phyloP scores from a whole-genome alignment of 1,140 invertebrate genomes.

The Metaphire vulgaris region DNA sequence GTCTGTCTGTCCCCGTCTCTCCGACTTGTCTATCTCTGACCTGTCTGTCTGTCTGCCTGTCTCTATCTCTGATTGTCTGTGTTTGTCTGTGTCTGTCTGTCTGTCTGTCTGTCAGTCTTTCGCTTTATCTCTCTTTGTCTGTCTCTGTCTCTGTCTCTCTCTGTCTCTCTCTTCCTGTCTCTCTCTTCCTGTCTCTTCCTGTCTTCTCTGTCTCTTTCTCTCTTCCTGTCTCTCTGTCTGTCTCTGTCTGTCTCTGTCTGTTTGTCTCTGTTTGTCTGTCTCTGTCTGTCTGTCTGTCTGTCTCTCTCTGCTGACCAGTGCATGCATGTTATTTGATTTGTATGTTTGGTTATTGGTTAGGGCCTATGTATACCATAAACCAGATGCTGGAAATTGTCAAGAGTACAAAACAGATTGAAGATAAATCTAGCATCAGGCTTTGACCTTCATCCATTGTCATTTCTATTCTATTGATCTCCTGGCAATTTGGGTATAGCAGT shows the following conservation, averaged over 20 bases:
- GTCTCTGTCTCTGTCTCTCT: constrained; percentile 28
- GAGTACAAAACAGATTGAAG: neutral
- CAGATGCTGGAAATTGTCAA: neutral
- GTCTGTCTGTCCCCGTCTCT: neutral
- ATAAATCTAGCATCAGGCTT: no score
- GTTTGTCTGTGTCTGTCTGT: neutral
- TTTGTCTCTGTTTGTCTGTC: constrained; percentile 27
- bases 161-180: constrained; percentile 26
- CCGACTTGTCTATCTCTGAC: neutral
- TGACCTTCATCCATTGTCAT: no score
- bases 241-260: constrained; percentile 23
- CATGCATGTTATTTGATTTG: constrained; percentile 9
- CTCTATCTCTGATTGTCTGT: neutral
- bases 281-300: constrained; percentile 25
- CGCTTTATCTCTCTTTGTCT: constrained; percentile 22
- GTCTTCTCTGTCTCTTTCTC: constrained; percentile 19
- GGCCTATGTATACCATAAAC: neutral
- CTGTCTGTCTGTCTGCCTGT: neutral
- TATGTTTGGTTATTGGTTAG: neutral
- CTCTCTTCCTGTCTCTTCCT: constrained; percentile 26
- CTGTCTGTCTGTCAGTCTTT: neutral
- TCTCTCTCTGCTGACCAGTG: constrained; percentile 22
- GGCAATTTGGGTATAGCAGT: neutral
- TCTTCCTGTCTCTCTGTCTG: constrained; percentile 24
- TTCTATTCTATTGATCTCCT: no score